A percentile compares a stretch with the other conserved stretches of the same genome.
Conservation (phyloP, 2,888 invertebrate species). For the Lumbricus terrestris region DNA sequence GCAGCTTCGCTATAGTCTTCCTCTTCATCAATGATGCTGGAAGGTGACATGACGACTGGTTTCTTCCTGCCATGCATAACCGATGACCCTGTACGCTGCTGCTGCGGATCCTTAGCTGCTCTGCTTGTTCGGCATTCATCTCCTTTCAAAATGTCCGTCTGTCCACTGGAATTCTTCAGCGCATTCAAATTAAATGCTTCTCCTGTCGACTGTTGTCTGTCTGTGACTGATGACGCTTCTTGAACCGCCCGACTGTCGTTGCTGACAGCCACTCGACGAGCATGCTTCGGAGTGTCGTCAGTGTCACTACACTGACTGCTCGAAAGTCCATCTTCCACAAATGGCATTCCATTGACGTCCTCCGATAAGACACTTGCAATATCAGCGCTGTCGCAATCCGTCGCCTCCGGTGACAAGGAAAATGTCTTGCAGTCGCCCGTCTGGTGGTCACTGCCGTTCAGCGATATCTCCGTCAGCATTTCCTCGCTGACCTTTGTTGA, state of each 20-base stretch:
- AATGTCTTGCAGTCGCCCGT: slow-evolving; percentile 30
- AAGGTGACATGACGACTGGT: not conserved
- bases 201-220: not conserved
- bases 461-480: slow-evolving; percentile 32
- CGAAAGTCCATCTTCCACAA: slow-evolving; percentile 88
- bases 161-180: not conserved
- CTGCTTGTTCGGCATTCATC: not conserved
- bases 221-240: not conserved
- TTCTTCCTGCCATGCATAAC: not conserved
- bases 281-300: slow-evolving; percentile 62
- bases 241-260: not conserved
- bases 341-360: slow-evolving; percentile 69
- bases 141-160: not conserved
- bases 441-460: slow-evolving; percentile 25
- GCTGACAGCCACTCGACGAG: not conserved
- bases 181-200: not conserved
- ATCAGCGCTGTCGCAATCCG: slow-evolving; percentile 87
- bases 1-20: not conserved
- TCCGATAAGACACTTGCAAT: slow-evolving; percentile 67
- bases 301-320: slow-evolving; percentile 90
- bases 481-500: slow-evolving; percentile 30
- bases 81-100: not conserved
- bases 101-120: not conserved
- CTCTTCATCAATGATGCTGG: slow-evolving; percentile 12
- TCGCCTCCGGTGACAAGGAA: slow-evolving; percentile 80